Base-by-base conservation (phyloP, 2,888 invertebrate genomes). In the Trissolcus brochymenae region DNA sequence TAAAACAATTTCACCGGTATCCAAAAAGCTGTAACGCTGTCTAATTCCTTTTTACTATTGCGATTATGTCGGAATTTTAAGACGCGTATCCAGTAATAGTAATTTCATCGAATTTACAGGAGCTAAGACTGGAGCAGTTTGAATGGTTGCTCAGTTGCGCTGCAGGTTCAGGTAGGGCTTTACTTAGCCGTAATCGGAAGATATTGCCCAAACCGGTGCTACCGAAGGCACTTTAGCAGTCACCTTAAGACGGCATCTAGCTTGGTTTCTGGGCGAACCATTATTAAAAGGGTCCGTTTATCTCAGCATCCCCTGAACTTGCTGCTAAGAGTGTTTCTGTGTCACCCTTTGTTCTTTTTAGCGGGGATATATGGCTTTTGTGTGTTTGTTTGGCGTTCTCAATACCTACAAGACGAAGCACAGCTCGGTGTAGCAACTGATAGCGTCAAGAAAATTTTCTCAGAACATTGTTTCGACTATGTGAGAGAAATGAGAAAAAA, bases 171-270 rank as follows among this genome's bases (percentile, higher is more conserved):
- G 82, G 83, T 81, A 81, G 84, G 82, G 87, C 85, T 88, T 88
- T 88, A 88, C 87, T 88, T 87, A 87, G 87, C 87, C 87, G 85
- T 88, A 88, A 88, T 88, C 88, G 88, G 87, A 87, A 88, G 88
- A 88, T 88, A 88, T 88, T 88, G 88, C 88, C 84, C 81, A 85
- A 83, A 86, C 86, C 86, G 83, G 84, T 84, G 87, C 59, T 84
- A 87, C 86, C 86, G 83, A 84, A 83, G 87, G 87, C 88, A 88
- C 87, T 88, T 87, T 88, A 85, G 85, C 87, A 84, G 84, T 84
- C 85, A 84, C 85, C 87, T 87, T 84, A 86, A 87, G 87, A 87
- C 87, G 87, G 84, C 86, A 83, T 84, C 82, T 82, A 84, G 80
- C 84, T 82, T 82, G 84, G 84, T 84, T 82, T 81, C 82, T 81